Conservation (phyloP, 2,113 vertebrate genomes). For the Rhagologus leucostigma region DNA sequence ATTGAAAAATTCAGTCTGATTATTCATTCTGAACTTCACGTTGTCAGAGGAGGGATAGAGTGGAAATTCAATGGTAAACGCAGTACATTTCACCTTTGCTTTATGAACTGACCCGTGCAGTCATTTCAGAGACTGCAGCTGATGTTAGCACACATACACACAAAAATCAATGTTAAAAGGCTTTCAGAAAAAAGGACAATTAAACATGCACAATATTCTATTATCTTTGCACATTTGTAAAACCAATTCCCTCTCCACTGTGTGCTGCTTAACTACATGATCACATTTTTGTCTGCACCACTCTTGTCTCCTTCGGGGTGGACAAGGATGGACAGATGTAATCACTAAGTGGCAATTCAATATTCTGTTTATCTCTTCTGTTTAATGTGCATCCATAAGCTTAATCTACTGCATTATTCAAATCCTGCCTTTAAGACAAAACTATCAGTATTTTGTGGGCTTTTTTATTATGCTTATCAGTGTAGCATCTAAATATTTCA, state of each 20-base stretch:
- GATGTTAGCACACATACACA: background rate
- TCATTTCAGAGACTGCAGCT: background rate
- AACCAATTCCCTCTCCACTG: background rate
- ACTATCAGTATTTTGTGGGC: background rate
- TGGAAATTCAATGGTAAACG: background rate
- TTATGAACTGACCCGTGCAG: background rate
- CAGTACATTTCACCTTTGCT: background rate
- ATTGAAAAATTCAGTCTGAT: background rate
- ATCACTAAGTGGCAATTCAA: background rate
- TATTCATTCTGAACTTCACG: background rate
- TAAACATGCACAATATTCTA: background rate
- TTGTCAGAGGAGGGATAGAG: background rate
- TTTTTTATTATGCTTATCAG: background rate
- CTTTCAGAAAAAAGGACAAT: background rate
- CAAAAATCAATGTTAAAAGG: conserved; percentile 4
- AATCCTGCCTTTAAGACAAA: background rate
- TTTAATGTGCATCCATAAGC: background rate
- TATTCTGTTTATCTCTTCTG: background rate
- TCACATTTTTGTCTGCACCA: background rate
- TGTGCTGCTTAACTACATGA: background rate
- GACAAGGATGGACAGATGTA: background rate
- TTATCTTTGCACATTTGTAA: background rate
- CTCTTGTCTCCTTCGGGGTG: background rate
- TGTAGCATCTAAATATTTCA: background rate
- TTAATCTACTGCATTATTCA: background rate